Conservation (phyloP, 1,140 invertebrate genomes). For the Drosophila nannoptera region DNA sequence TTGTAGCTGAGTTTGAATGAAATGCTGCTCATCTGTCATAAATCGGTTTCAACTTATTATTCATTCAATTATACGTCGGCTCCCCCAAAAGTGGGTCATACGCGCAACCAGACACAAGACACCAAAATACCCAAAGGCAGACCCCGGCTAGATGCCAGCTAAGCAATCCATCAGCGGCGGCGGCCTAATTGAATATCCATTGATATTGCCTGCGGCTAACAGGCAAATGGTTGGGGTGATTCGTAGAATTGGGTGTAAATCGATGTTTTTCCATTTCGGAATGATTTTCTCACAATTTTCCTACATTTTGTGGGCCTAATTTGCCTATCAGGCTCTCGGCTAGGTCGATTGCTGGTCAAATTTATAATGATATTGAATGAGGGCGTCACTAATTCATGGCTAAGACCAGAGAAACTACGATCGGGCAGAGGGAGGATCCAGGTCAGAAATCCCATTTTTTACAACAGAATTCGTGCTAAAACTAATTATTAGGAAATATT, state of each 20-base stretch:
- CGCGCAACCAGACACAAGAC: conserved; percentile 22
- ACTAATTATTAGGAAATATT: not conserved
- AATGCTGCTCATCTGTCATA: conserved; percentile 45
- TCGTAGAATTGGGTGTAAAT: conserved; percentile 61
- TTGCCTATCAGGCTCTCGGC: conserved; percentile 2
- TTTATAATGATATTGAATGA: conserved; percentile 24
- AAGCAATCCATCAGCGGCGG: conserved; percentile 63
- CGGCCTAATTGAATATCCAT: conserved; percentile 57
- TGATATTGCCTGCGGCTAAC: conserved; percentile 27
- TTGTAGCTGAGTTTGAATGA: conserved; percentile 28
- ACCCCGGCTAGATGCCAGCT: conserved; percentile 15
- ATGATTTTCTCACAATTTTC: conserved; percentile 5
- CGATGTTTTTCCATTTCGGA: conserved; percentile 13
- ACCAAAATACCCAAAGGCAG: not conserved
- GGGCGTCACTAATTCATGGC: conserved; percentile 1
- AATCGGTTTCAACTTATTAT: conserved; percentile 46
- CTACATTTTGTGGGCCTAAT: conserved; percentile 21
- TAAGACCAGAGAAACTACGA: too few relatives aligned
- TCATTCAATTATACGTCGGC: conserved; percentile 66
- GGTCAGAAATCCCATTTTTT: too few relatives aligned
- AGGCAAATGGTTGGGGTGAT: conserved; percentile 20
- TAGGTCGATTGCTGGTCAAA: conserved; percentile 11
- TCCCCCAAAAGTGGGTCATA: conserved; percentile 58
- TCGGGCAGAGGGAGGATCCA: too few relatives aligned
- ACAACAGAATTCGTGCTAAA: too few relatives aligned